Evolutionary conservation across 2,113 vertebrate species (phyloP).

Genomic region (Ailurus styani): DNA sequence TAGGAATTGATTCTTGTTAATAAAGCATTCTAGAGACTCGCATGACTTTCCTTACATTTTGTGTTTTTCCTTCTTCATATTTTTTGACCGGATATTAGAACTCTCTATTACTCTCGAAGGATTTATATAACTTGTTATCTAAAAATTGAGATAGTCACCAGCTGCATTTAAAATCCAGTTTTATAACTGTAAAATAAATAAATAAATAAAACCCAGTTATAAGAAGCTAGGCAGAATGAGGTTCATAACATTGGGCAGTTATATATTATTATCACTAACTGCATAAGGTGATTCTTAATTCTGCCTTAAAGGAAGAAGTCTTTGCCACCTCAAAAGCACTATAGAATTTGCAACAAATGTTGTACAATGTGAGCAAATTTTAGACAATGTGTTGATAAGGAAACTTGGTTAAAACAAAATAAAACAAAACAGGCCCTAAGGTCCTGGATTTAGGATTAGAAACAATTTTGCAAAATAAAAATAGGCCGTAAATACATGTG

Average conservation of each 20-base stretch:
- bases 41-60: neutral
- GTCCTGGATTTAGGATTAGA: neutral
- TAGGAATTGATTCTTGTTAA: neutral
- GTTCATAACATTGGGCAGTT: neutral
- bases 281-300: neutral
- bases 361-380: neutral
- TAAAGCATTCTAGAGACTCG: neutral
- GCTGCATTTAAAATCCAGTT: conserved; percentile 56
- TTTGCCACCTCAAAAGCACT: neutral
- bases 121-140: conserved; percentile 58
- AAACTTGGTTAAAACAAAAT: neutral
- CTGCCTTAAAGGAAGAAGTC: neutral
- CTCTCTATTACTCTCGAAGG: conserved; percentile 34
- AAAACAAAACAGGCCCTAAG: neutral
- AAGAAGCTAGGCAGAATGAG: conserved; percentile 48
- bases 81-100: conserved; percentile 22
- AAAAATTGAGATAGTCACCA: conserved; percentile 38
- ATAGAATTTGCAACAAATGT: neutral
- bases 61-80: conserved; percentile 56
- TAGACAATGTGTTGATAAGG: neutral
- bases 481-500: neutral
- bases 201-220: conserved; percentile 52
- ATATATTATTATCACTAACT: neutral
- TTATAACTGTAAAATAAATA: too few relatives aligned
- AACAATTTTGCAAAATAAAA: neutral